Evolutionary conservation across 2,113 vertebrate genomes (phyloP).

Genomic region (Hystrix brachyura): DNA sequence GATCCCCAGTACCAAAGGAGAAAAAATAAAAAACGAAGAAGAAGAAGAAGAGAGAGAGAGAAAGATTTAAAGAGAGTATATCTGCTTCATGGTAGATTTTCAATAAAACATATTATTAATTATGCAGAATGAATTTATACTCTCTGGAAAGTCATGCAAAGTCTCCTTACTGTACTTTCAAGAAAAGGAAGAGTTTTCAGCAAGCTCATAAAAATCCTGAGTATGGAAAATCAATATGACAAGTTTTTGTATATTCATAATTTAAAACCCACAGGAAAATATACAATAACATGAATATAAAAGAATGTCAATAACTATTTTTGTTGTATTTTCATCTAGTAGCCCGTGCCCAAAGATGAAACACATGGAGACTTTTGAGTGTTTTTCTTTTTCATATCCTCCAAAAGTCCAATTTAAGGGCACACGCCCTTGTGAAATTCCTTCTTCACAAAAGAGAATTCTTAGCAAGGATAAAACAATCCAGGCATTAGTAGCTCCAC

Average conservation of each 20-base stretch:
- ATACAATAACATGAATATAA: background rate
- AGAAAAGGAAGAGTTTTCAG: background rate
- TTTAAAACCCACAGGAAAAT: background rate
- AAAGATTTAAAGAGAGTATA: background rate
- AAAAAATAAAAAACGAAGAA: no score
- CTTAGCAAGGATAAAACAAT: background rate
- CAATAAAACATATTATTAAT: background rate
- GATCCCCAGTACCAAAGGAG: no score
- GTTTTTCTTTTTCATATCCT: background rate
- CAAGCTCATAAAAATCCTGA: background rate
- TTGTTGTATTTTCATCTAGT: background rate
- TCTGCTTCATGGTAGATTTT: background rate
- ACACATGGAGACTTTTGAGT: background rate
- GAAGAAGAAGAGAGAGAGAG: no score
- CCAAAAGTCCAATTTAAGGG: background rate
- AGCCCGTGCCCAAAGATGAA: background rate
- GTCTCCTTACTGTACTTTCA: background rate
- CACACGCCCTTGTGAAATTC: background rate
- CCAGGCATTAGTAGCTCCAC: background rate
- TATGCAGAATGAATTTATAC: background rate
- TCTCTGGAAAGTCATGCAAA: background rate
- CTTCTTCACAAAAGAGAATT: background rate
- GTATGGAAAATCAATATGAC: background rate
- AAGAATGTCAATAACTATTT: slow-evolving; percentile 22
- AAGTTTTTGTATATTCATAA: background rate